A percentile compares a stretch with the other conserved stretches of the same genome.
phyloP scores from a whole-genome alignment of 1,140 invertebrate genomes.

The Aphidius gifuensis region DNA sequence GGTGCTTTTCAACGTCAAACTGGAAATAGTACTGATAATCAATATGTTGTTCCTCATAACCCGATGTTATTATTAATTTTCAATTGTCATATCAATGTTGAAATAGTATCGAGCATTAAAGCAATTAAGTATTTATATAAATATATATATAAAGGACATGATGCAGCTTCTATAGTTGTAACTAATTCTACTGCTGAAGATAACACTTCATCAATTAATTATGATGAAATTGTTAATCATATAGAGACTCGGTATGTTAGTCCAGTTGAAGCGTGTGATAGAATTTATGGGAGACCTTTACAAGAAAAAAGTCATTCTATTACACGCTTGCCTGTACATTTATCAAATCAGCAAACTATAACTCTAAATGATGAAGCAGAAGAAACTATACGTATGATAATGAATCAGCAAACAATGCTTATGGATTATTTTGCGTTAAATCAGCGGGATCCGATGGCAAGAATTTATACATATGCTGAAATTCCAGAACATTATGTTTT shows the following conservation, averaged over 20 bases:
- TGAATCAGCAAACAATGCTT: conserved; percentile 6
- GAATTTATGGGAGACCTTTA: conserved; percentile 4
- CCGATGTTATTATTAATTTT: conserved; percentile 15
- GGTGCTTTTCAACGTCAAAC: background rate
- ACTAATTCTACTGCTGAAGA: background rate
- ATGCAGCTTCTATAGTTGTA: conserved; percentile 11
- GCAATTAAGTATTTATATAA: conserved; percentile 15
- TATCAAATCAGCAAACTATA: conserved; percentile 1
- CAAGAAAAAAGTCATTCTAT: conserved; percentile 15
- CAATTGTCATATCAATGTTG: conserved; percentile 20
- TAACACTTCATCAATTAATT: background rate
- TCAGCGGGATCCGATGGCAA: conserved; percentile 6
- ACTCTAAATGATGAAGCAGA: background rate
- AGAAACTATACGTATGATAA: background rate
- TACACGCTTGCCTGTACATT: conserved; percentile 8
- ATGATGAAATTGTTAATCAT: conserved; percentile 20
- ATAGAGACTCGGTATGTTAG: conserved; percentile 16
- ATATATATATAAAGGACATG: conserved; percentile 18
- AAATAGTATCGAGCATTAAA: conserved; percentile 16
- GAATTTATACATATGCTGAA: conserved; percentile 5
- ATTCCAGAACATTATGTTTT: conserved; percentile 18
- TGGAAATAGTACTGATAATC: conserved; percentile 4
- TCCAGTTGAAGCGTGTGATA: conserved; percentile 7
- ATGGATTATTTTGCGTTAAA: conserved; percentile 11
- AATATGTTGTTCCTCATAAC: conserved; percentile 13